A percentile compares a stretch with the other conserved stretches of the same genome.
phyloP scores from a whole-genome alignment of 1,140 invertebrate species.

The Trichonephila clavipes region DNA sequence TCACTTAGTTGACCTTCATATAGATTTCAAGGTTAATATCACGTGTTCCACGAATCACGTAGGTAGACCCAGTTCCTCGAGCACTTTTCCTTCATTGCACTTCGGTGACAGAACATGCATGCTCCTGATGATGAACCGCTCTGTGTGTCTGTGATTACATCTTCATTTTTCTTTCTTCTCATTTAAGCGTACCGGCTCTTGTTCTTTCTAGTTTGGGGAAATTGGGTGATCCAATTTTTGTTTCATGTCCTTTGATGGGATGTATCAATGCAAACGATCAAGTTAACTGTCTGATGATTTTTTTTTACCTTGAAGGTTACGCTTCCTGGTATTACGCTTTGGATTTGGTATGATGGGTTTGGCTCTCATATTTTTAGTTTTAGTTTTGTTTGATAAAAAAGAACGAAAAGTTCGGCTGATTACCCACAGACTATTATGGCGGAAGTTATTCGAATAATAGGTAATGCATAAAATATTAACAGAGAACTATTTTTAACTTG shows the following conservation, averaged over 20 bases:
- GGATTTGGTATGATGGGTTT: background rate
- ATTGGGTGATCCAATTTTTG: background rate
- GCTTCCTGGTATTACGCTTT: background rate
- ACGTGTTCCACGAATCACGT: background rate
- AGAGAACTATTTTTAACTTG: too few species aligned
- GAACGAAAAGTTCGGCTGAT: too few species aligned
- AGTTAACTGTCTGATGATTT: background rate
- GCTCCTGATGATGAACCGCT: background rate
- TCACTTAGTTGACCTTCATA: conserved; percentile 24
- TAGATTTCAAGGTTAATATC: conserved; percentile 17
- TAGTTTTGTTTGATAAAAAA: too few species aligned
- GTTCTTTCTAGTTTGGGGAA: background rate
- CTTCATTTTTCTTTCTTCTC: background rate
- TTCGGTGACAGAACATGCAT: background rate
- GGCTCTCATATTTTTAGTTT: too few species aligned
- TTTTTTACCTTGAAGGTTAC: background rate
- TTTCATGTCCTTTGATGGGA: background rate
- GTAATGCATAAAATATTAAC: too few species aligned
- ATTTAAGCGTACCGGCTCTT: background rate
- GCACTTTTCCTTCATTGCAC: background rate
- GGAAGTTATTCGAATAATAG: too few species aligned
- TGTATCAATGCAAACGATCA: background rate
- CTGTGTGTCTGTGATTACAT: background rate
- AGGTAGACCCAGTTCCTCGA: background rate
- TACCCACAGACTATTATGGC: too few species aligned